phyloP scores from a whole-genome alignment of 2,888 invertebrate species.

The Uropetala carovei region DNA sequence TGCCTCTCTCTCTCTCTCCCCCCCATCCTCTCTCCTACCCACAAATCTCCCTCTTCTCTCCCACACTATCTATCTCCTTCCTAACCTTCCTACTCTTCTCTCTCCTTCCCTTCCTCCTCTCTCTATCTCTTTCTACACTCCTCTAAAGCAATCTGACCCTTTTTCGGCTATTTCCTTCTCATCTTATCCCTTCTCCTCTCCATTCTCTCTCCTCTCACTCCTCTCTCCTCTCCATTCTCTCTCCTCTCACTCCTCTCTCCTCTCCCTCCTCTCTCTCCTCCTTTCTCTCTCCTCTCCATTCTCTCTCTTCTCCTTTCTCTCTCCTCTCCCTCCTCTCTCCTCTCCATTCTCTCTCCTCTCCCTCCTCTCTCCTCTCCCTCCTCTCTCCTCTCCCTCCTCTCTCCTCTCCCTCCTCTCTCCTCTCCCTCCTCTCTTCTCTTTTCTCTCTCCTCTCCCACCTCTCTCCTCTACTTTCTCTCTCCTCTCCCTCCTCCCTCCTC shows the following conservation, averaged over 20 bases:
- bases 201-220: too few species aligned
- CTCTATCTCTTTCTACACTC: not conserved
- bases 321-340: not conserved
- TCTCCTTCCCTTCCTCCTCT: not conserved
- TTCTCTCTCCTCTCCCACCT: too few species aligned
- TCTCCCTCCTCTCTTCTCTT: not conserved
- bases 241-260: not conserved
- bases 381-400: too few species aligned
- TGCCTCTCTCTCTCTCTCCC: slow-evolving; percentile 5
- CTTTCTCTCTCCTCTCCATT: not conserved
- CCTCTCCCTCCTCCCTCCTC: not conserved
- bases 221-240: slow-evolving; percentile 2
- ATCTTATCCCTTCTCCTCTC: not conserved
- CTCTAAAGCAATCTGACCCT: slow-evolving; percentile 2
- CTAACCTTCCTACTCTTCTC: not conserved
- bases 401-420: not conserved
- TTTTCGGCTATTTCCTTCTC: not conserved
- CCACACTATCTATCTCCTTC: slow-evolving; percentile 15
- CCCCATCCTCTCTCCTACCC: not conserved
- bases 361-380: not conserved
- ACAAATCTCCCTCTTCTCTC: not conserved
- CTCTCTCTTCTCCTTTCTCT: not conserved
- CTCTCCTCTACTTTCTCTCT: slow-evolving; percentile 8
- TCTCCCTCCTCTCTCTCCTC: not conserved
- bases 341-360: not conserved